A percentile compares a stretch with the other conserved stretches of the same genome.
These are phyloP conservation scores for Aurelia sp. DNA, from an alignment of 30 jellyfish, hydroid and myxozoan genomes.

Conservation along the genomic window DNA sequence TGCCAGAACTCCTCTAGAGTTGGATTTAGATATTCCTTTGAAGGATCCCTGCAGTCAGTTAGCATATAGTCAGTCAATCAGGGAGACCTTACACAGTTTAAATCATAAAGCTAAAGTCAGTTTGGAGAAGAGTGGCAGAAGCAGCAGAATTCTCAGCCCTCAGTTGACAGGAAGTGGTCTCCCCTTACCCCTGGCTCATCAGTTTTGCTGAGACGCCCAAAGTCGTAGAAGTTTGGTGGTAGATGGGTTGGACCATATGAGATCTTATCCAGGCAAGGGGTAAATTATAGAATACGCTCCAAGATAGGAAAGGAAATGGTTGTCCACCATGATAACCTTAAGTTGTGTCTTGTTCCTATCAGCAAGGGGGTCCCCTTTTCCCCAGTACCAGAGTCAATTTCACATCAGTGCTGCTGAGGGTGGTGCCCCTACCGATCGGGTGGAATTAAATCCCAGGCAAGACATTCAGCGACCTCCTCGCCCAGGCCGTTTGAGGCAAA, in stretches of 20 bases:
- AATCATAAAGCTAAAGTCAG: constrained; percentile 17
- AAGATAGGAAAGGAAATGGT: constrained; percentile 23
- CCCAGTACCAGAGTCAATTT: too few species aligned
- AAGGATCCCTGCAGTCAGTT: constrained; percentile 56
- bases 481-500: too few species aligned
- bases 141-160: constrained; percentile 7
- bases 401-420: too few species aligned
- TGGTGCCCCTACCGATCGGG: too few species aligned
- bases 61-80: constrained; percentile 16
- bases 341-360: too few species aligned
- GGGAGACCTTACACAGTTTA: constrained; percentile 11
- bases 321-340: not conserved
- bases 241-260: constrained; percentile 43
- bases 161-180: constrained; percentile 37
- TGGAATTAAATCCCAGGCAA: too few species aligned
- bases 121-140: constrained; percentile 9
- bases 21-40: too few species aligned
- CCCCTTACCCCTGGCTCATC: constrained; percentile 26
- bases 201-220: constrained; percentile 67
- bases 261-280: constrained; percentile 33
- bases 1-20: too few species aligned
- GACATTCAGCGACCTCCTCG: too few species aligned
- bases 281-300: constrained; percentile 13
- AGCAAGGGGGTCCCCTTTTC: too few species aligned
- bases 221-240: constrained; percentile 43